Evolutionary conservation across 1,140 invertebrate genomes (phyloP), one percentile per base, ranked within the genome.

Genomic region (Aphidius gifuensis): DNA sequence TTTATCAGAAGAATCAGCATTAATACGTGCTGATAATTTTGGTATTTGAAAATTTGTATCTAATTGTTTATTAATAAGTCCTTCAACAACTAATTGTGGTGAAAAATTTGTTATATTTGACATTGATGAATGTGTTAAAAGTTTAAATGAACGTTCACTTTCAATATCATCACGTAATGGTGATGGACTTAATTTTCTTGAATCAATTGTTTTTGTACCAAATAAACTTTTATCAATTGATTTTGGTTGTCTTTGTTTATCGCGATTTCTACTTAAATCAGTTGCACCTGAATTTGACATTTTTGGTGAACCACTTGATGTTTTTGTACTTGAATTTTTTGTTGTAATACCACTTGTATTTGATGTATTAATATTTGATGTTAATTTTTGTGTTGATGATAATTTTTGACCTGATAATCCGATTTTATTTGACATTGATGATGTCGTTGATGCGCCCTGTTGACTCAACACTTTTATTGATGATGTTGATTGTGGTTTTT

Each of bases 31-130:
- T 0, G 88, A 90, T 56, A 92, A 72, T 78, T 93, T 93, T 0
- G 91, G 91, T 70, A 93, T 93, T 80, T 93, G 91, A 81, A 92
- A 93, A 71, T 91, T 92, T 1, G 90, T 91, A 71, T 92, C 90
- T 7, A 92, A 55, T 53, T 53, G 74, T 21, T 89, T 86, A 68
- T 92, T 92, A 49, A 90, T 90, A 16, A 90, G 76, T 11, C 89
- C 88, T 70, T 91, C 89, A 64, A 90, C 87, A 43, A 87, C 79
- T 0, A 83, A 59, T 38, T 83, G 80, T 0, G 81, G 72, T 5
- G 80, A 73, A 23, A 81, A 64, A 62, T 79, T 84, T 2, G 84
- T 80, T 3, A 80, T 7, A 42, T 67, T 74, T 2, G 77, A 72
- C 53, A 83, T 78, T 65, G 87, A 87, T 8, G 82, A 75, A 60